Evolutionary conservation across 1,140 invertebrate species (phyloP).

Genomic region (Cheumatopsyche charites): DNA sequence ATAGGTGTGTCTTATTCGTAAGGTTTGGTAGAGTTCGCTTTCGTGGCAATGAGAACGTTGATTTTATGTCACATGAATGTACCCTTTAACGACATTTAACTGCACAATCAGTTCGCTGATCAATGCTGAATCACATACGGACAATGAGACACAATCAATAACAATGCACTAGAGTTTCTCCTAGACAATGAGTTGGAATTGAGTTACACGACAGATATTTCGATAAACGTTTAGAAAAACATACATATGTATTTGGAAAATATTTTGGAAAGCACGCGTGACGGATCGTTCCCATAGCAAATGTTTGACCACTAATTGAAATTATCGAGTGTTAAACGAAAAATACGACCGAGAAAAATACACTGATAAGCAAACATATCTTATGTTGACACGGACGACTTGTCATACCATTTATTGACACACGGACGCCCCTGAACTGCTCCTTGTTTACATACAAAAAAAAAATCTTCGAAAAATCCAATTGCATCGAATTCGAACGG

Average conservation of each 20-base stretch:
- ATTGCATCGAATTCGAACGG: no score
- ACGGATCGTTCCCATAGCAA: constrained; percentile 3
- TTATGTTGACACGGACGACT: constrained; percentile 34
- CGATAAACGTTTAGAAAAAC: no score
- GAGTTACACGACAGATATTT: no score
- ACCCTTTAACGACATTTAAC: background rate
- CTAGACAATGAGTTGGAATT: background rate
- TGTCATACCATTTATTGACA: constrained; percentile 42
- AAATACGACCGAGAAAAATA: constrained; percentile 24
- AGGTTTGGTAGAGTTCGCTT: no score
- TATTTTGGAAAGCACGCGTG: background rate
- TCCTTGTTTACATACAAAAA: background rate
- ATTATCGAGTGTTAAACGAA: constrained; percentile 32
- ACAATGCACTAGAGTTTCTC: background rate
- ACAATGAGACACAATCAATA: background rate
- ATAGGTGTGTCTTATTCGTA: no score
- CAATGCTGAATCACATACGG: no score
- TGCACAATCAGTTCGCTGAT: background rate
- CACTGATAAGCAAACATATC: constrained; percentile 32
- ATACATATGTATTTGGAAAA: no score
- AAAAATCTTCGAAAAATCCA: background rate
- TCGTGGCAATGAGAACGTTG: no score
- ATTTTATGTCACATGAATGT: no score
- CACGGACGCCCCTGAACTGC: constrained; percentile 39
- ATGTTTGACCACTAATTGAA: constrained; percentile 35